Percentiles rank a stretch among this genome's conserved stretches.
These are phyloP conservation scores for Papilio glaucus DNA, from an alignment of 1,140 invertebrate genomes.

Conservation along the genomic window DNA sequence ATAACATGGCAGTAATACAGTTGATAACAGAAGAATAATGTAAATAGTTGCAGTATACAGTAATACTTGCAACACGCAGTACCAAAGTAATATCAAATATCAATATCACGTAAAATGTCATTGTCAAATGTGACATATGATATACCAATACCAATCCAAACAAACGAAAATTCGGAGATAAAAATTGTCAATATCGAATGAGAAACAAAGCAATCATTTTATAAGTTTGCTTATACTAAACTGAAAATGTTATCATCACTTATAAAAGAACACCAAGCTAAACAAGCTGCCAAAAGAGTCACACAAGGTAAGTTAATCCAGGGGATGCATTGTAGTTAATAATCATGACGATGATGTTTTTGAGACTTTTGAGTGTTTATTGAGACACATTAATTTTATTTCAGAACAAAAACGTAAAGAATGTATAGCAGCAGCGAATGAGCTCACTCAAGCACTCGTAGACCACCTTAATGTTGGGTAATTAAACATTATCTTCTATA, in stretches of 20 bases:
- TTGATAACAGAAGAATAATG: too few relatives aligned
- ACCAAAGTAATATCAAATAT: slow-evolving; percentile 14
- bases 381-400: slow-evolving; percentile 55
- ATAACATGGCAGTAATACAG: too few relatives aligned
- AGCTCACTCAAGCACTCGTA: slow-evolving; percentile 96
- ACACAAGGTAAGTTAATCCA: slow-evolving; percentile 62
- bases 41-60: too few relatives aligned
- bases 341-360: too few relatives aligned
- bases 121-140: background rate
- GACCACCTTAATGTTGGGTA: slow-evolving; percentile 99
- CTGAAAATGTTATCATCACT: slow-evolving; percentile 70
- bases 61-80: too few relatives aligned
- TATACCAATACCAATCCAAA: background rate
- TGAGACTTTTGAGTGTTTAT: background rate
- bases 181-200: background rate
- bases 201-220: background rate
- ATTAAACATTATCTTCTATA: slow-evolving; percentile 39
- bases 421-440: slow-evolving; percentile 95
- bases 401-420: slow-evolving; percentile 96
- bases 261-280: slow-evolving; percentile 76
- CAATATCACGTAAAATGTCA: background rate
- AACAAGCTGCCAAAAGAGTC: slow-evolving; percentile 73
- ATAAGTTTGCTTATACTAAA: background rate
- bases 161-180: background rate
- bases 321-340: slow-evolving; percentile 7